Conservation (phyloP, 2,113 vertebrate genomes). For the Ifrita kowaldi region DNA sequence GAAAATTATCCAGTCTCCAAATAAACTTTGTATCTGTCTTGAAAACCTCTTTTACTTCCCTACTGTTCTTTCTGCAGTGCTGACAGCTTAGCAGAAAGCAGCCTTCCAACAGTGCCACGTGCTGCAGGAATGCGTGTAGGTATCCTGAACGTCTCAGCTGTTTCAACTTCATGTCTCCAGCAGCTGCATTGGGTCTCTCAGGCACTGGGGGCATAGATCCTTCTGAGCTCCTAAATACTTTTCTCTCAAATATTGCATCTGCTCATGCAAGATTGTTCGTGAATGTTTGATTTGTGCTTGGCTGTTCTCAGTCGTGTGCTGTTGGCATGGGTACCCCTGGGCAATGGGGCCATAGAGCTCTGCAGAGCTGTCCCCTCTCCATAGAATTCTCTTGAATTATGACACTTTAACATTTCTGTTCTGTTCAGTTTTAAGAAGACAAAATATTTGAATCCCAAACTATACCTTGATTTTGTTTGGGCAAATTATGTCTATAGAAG, state of each 20-base stretch:
- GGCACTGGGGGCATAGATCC: neutral
- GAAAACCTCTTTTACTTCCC: neutral
- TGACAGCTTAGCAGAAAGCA: neutral
- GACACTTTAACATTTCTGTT: neutral
- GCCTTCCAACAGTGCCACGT: neutral
- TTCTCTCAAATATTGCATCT: neutral
- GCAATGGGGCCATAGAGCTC: neutral
- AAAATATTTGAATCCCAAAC: neutral
- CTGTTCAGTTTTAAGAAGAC: neutral
- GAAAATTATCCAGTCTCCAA: neutral
- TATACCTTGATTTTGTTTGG: neutral
- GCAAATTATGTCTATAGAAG: neutral
- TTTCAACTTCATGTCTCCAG: fast-evolving
- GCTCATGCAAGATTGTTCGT: neutral
- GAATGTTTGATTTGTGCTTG: neutral
- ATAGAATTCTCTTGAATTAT: neutral
- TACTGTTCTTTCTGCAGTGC: neutral
- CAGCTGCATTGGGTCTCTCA: neutral
- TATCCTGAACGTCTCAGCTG: fast-evolving
- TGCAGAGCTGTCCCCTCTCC: neutral
- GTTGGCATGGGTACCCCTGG: fast-evolving
- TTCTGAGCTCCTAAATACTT: neutral
- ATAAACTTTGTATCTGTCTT: neutral
- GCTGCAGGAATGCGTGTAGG: neutral
- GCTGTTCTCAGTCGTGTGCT: neutral